phyloP scores from a whole-genome alignment of 2,888 invertebrate genomes.

The Dyspetes luteomarginatus region DNA sequence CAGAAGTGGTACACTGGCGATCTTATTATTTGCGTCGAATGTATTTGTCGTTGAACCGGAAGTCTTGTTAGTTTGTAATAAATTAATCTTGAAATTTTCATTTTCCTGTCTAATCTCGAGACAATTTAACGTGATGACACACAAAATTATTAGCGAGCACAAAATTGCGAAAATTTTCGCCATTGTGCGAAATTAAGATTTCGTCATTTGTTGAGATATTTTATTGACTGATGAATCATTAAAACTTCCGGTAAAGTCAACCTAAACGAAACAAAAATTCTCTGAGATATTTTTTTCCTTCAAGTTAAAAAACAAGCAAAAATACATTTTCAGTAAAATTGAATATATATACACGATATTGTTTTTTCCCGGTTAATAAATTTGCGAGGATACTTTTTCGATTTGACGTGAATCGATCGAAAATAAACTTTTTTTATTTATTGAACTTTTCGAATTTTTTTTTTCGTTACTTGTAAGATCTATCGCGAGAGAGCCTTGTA shows the following conservation, averaged over 20 bases:
- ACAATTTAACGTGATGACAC: slow-evolving; percentile 2
- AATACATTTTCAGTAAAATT: no score
- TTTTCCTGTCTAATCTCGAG: neutral
- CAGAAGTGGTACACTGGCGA: neutral
- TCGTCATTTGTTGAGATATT: no score
- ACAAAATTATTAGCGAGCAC: neutral
- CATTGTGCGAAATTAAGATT: slow-evolving; percentile 12
- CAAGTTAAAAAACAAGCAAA: no score
- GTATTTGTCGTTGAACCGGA: neutral
- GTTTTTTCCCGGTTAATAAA: no score
- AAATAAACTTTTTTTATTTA: neutral
- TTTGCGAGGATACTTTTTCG: no score
- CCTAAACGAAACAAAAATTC: no score
- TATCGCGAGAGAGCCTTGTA: neutral
- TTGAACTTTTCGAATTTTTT: neutral
- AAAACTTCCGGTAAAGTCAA: no score
- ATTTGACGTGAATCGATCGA: neutral
- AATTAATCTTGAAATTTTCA: no score
- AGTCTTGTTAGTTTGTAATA: no score
- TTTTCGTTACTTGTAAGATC: neutral
- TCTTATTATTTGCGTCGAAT: neutral
- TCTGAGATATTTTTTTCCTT: no score
- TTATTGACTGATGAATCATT: no score
- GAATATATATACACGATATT: no score
- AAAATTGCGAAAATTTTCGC: slow-evolving; percentile 8